Percentiles rank a stretch among this genome's conserved stretches.
Conservation (phyloP, 64 coral and sea anemone species). For the Trachythela sp. region DNA sequence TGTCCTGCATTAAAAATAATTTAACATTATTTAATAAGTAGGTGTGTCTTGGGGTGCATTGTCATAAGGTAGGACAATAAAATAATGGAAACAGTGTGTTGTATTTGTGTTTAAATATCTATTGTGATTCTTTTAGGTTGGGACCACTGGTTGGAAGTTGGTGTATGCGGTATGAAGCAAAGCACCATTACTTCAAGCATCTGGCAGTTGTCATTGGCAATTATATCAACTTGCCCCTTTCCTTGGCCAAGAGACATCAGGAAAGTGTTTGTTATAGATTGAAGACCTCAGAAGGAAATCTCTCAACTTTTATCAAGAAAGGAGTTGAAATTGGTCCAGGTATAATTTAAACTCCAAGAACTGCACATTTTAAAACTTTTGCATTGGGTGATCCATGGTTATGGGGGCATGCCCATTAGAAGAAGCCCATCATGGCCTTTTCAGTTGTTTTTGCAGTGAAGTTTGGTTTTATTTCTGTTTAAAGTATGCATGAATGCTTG, state of each 20-base stretch:
- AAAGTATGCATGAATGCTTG: too few species aligned
- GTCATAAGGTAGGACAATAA: too few species aligned
- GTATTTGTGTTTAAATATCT: too few species aligned
- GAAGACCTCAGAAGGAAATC: slow-evolving; percentile 43
- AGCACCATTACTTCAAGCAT: slow-evolving; percentile 56
- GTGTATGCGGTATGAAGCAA: slow-evolving; percentile 74
- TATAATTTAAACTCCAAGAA: neutral
- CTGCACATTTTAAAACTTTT: neutral
- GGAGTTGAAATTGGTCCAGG: slow-evolving; percentile 58
- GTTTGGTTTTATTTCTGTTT: too few species aligned
- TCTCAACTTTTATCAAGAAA: slow-evolving; percentile 55
- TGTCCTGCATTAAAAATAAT: too few species aligned
- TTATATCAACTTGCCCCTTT: slow-evolving; percentile 52
- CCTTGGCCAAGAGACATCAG: slow-evolving; percentile 55
- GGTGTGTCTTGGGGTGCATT: too few species aligned
- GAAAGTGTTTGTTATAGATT: slow-evolving; percentile 56
- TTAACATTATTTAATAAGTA: too few species aligned
- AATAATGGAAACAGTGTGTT: too few species aligned
- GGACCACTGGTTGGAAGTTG: slow-evolving; percentile 56
- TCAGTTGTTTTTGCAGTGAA: too few species aligned
- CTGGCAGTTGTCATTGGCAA: slow-evolving; percentile 36
- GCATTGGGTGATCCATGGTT: neutral
- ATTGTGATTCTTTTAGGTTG: too few species aligned
- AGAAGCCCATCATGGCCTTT: too few species aligned
- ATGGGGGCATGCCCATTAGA: too few species aligned